A percentile compares a stretch with the other conserved stretches of the same genome.
These are phyloP conservation scores for Leucozona laternaria DNA, from an alignment of 2,888 invertebrate species.

Conservation along the genomic window DNA sequence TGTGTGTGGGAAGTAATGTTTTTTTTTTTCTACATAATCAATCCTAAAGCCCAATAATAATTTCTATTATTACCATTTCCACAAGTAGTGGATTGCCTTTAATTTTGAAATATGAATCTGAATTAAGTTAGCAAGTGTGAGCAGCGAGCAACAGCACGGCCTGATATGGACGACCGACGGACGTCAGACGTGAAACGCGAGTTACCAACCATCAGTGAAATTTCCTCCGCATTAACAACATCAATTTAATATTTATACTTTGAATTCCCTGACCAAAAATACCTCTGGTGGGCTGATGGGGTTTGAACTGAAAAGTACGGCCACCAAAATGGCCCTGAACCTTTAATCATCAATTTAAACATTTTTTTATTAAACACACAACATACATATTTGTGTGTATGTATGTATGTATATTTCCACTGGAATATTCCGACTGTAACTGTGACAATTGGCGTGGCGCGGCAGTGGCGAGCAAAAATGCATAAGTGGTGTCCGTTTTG, in stretches of 20 bases:
- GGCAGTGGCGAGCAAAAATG: conserved; percentile 12
- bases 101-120: conserved; percentile 46
- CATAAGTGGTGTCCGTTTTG: conserved; percentile 17
- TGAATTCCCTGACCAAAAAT: conserved; percentile 11
- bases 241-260: conserved; percentile 24
- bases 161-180: neutral
- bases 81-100: conserved; percentile 6
- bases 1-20: conserved; percentile 15
- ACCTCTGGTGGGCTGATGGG: neutral
- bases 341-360: conserved; percentile 55
- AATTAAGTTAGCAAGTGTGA: conserved; percentile 4
- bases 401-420: neutral
- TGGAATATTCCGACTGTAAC: conserved; percentile 13
- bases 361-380: conserved; percentile 29
- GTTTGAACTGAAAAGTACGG: neutral
- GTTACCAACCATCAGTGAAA: too few species aligned
- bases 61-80: conserved; percentile 38
- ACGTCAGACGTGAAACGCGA: neutral
- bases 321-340: conserved; percentile 21
- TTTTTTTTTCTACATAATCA: conserved; percentile 47
- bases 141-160: neutral
- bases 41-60: conserved; percentile 48
- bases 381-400: neutral
- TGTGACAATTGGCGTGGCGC: too few species aligned
- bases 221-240: conserved; percentile 24